Conservation (phyloP, 1,140 invertebrate species). For the Metopolophium dirhodum region DNA sequence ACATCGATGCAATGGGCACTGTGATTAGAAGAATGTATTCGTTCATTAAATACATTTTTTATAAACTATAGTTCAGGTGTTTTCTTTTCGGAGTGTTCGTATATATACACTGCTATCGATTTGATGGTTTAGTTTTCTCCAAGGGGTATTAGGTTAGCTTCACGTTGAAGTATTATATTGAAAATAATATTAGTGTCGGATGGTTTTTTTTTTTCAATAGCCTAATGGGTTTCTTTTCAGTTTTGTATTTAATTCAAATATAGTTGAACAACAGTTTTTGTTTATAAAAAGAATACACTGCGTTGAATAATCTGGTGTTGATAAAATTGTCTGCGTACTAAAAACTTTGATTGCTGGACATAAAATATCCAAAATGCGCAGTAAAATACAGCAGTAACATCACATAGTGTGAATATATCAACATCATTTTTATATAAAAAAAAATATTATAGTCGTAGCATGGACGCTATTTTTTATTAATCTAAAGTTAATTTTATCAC, state of each 20-base stretch:
- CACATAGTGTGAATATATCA: background rate
- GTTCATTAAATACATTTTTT: background rate
- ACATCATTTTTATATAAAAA: background rate
- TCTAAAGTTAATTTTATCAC: background rate
- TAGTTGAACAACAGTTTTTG: background rate
- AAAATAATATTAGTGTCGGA: background rate
- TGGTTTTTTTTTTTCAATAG: background rate
- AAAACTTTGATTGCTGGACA: background rate
- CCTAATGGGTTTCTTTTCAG: background rate
- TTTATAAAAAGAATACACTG: background rate
- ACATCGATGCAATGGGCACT: background rate
- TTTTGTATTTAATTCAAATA: background rate
- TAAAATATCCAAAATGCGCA: background rate
- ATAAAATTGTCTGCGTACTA: background rate
- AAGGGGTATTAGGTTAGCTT: background rate
- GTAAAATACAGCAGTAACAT: background rate
- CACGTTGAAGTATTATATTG: background rate
- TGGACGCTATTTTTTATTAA: background rate
- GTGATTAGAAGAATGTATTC: background rate
- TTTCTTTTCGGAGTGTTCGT: background rate
- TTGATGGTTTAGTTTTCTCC: background rate
- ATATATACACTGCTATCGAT: background rate
- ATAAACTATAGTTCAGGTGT: background rate
- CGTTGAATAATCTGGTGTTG: background rate
- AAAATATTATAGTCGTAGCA: background rate